These are phyloP conservation scores for Thaleichthys pacificus DNA, from an alignment of 2,797 vertebrate genomes.

Conservation along the genomic window DNA sequence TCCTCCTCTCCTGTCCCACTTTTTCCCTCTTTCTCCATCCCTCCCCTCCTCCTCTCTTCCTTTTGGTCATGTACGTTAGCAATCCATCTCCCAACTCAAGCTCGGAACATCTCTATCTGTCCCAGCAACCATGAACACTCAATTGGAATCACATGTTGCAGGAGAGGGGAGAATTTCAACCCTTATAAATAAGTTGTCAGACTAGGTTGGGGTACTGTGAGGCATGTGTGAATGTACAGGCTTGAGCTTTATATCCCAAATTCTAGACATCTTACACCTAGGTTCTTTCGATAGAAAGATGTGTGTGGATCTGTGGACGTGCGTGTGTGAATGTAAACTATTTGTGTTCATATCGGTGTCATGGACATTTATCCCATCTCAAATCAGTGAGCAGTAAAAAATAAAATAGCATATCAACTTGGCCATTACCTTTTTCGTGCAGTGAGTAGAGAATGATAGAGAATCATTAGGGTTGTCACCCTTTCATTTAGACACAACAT, in stretches of 20 bases:
- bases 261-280: not conserved
- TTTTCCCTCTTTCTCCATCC: conserved; percentile 10
- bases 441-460: conserved; percentile 46
- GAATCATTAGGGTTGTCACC: conserved; percentile 49
- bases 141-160: conserved; percentile 78
- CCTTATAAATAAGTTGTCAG: conserved; percentile 73
- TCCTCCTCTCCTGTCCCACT: conserved; percentile 37
- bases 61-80: conserved; percentile 71
- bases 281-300: not conserved
- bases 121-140: conserved; percentile 65
- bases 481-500: conserved; percentile 48
- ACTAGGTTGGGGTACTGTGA: conserved; percentile 31
- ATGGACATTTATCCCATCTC: not conserved
- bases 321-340: conserved; percentile 2
- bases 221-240: not conserved
- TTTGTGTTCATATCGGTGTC: conserved; percentile 1
- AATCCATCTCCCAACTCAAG: conserved; percentile 69
- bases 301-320: not conserved
- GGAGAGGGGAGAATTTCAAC: conserved; percentile 61
- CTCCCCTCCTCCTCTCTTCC: conserved; percentile 45
- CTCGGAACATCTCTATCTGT: conserved; percentile 70
- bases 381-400: not conserved
- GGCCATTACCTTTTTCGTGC: not conserved
- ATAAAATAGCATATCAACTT: not conserved
- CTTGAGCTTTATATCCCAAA: no score